phyloP scores from a whole-genome alignment of 2,797 vertebrate genomes.

The Pyrrhura leucotis region DNA sequence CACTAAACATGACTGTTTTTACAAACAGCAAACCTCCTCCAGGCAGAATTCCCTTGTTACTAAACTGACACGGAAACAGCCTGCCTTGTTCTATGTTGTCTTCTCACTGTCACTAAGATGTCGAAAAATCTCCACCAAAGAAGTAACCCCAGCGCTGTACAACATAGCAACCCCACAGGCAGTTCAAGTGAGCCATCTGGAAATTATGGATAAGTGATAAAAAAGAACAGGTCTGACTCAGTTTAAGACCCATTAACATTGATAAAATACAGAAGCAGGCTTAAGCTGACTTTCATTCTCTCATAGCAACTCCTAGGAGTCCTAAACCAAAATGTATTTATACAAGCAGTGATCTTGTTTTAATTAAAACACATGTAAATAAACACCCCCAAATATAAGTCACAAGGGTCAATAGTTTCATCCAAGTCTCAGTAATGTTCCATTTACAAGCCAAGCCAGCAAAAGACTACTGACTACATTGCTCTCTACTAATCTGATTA shows the following conservation, averaged over 20 bases:
- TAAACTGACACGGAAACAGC: constrained; percentile 9
- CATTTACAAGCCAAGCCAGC: neutral
- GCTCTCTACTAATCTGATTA: neutral
- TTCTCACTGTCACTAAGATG: constrained; percentile 25
- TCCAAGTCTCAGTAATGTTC: neutral
- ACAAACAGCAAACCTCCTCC: neutral
- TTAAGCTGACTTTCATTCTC: neutral
- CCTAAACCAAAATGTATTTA: neutral
- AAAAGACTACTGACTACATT: neutral
- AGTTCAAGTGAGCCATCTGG: constrained; percentile 32
- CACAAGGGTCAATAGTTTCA: neutral
- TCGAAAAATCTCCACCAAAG: neutral
- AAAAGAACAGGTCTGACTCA: neutral
- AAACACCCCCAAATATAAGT: neutral
- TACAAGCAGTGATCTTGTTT: neutral
- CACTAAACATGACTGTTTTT: neutral
- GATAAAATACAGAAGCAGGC: neutral
- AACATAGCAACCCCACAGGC: neutral
- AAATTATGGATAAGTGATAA: neutral
- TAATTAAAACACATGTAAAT: neutral
- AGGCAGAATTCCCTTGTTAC: constrained; percentile 32
- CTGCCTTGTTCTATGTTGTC: constrained; percentile 10
- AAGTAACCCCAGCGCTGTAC: neutral
- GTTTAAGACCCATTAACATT: neutral
- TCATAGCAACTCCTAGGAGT: neutral